Percentiles rank a stretch among this genome's conserved stretches.
Conservation (phyloP, 2,797 vertebrate species). For the Menidia menidia region DNA sequence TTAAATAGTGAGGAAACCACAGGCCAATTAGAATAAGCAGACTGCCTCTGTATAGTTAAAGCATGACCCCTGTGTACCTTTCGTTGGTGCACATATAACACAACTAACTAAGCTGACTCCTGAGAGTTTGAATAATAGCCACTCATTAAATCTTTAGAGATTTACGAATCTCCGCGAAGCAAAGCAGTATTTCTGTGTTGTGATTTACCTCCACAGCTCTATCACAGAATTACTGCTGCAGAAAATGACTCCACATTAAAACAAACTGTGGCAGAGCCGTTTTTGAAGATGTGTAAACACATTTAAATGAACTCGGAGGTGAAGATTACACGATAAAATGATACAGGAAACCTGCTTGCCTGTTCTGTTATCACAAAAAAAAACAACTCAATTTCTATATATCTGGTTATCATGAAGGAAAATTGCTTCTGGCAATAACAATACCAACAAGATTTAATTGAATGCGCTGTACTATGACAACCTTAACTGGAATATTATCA, state of each 20-base stretch:
- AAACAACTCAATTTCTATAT: slow-evolving; percentile 16
- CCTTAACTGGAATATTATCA: background rate
- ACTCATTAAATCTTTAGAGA: slow-evolving; percentile 46
- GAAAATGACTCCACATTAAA: slow-evolving; percentile 57
- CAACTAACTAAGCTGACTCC: slow-evolving; percentile 40
- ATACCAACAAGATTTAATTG: slow-evolving; percentile 6
- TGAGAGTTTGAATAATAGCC: slow-evolving; percentile 52
- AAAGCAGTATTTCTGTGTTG: slow-evolving; percentile 42
- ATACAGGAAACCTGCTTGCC: slow-evolving; percentile 14
- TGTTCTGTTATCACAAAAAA: slow-evolving; percentile 30
- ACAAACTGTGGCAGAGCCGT: slow-evolving; percentile 43
- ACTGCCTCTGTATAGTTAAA: slow-evolving; percentile 39
- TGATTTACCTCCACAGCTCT: slow-evolving; percentile 54
- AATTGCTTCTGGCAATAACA: slow-evolving; percentile 10
- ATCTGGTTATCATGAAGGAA: slow-evolving; percentile 11
- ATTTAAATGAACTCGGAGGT: slow-evolving; percentile 46
- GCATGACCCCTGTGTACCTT: slow-evolving; percentile 30
- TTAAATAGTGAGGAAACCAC: slow-evolving; percentile 50
- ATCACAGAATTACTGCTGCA: slow-evolving; percentile 53
- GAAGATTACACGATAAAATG: slow-evolving; percentile 31
- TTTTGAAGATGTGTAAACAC: slow-evolving; percentile 43
- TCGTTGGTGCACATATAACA: slow-evolving; percentile 35
- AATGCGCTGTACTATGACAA: slow-evolving; percentile 1
- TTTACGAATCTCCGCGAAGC: slow-evolving; percentile 60
- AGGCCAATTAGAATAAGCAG: slow-evolving; percentile 61